phyloP scores from a whole-genome alignment of 2,113 vertebrate genomes.

The Phalacrocorax aristotelis region DNA sequence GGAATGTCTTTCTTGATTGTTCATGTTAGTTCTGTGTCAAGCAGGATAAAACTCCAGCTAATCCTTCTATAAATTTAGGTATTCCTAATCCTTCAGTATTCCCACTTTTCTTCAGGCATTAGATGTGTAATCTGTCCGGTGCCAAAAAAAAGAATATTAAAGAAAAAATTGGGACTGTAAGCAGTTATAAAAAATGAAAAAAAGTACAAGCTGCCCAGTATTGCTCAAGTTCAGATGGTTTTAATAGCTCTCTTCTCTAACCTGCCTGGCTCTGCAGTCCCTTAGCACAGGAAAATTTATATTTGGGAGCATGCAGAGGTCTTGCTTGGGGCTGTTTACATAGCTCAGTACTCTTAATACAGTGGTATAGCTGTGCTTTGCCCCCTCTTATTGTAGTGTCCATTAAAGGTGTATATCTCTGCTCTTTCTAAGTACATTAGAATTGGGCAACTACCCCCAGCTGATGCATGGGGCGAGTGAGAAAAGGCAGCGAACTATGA shows the following conservation, averaged over 20 bases:
- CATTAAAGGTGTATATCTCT: background rate
- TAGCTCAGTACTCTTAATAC: background rate
- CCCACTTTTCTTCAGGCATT: background rate
- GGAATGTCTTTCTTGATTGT: constrained; percentile 5
- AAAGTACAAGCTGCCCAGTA: background rate
- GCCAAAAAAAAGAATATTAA: background rate
- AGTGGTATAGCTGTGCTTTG: background rate
- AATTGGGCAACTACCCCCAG: background rate
- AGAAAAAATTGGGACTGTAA: background rate
- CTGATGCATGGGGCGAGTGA: background rate
- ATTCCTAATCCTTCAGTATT: constrained; percentile 34
- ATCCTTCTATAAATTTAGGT: constrained; percentile 48
- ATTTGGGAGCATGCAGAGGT: background rate
- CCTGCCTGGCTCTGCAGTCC: background rate
- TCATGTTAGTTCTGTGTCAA: constrained; percentile 5
- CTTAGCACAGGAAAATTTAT: background rate
- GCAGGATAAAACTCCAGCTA: constrained; percentile 9
- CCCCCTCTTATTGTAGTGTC: background rate
- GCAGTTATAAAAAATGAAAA: background rate
- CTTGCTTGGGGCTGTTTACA: background rate
- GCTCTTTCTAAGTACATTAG: background rate
- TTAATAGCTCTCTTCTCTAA: background rate
- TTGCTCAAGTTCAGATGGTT: background rate
- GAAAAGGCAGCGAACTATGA: background rate
- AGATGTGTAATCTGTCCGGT: background rate